A percentile compares a stretch with the other conserved stretches of the same genome.
These are phyloP conservation scores for Trissolcus brochymenae DNA, from an alignment of 2,888 invertebrate genomes.

Conservation along the genomic window DNA sequence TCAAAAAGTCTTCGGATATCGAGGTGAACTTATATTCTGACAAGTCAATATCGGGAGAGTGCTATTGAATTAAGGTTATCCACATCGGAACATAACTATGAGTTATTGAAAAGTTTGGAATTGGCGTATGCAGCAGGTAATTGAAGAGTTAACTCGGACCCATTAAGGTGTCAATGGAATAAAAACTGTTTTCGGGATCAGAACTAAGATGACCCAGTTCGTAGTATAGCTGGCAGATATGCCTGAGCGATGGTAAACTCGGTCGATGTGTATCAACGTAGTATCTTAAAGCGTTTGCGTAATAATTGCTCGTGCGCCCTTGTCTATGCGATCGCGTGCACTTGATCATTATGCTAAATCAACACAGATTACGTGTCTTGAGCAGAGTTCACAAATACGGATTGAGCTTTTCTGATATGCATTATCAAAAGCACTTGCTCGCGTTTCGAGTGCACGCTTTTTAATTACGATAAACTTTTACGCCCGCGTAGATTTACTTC, in stretches of 20 bases:
- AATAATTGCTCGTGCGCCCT: conserved; percentile 39
- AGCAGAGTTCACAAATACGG: conserved; percentile 32
- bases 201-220: conserved; percentile 42
- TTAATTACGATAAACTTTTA: conserved; percentile 36
- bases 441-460: conserved; percentile 8
- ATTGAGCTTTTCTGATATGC: conserved; percentile 37
- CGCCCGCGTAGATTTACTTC: neutral
- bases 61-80: conserved; percentile 3
- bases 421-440: conserved; percentile 23
- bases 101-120: conserved; percentile 12
- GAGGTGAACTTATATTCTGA: no score
- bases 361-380: conserved; percentile 43
- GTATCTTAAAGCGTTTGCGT: conserved; percentile 42
- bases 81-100: neutral
- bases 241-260: conserved; percentile 37
- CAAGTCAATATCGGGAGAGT: no score
- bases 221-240: conserved; percentile 19
- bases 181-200: conserved; percentile 31
- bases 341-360: conserved; percentile 48
- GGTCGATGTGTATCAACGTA: conserved; percentile 32
- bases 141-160: conserved; percentile 16
- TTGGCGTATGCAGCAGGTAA: conserved; percentile 6
- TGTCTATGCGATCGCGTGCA: conserved; percentile 43
- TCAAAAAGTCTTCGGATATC: no score
- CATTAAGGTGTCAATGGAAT: conserved; percentile 39